Evolutionary conservation across 2,797 vertebrate genomes (phyloP).

Genomic region (Rhynchotus rufescens): DNA sequence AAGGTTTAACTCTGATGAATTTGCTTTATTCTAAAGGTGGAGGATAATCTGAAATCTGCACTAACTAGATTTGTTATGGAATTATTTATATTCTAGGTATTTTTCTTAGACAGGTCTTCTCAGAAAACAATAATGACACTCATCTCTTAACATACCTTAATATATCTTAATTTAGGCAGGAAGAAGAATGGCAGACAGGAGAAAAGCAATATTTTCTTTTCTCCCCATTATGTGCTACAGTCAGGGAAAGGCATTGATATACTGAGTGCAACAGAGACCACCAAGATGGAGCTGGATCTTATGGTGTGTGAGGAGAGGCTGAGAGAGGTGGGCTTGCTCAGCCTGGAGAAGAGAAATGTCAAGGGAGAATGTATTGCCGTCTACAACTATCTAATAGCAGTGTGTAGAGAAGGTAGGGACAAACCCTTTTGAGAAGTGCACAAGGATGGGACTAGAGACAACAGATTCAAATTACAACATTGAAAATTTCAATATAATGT

Average conservation of each 20-base stretch:
- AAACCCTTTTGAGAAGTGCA: neutral
- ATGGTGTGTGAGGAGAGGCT: rapidly evolving
- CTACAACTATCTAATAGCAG: neutral
- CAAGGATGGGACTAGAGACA: neutral
- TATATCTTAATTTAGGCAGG: neutral
- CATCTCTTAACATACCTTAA: neutral
- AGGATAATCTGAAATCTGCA: neutral
- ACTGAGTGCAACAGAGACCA: neutral
- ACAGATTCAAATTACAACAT: neutral
- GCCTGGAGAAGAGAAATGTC: neutral
- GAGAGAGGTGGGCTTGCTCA: neutral
- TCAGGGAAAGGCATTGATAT: neutral
- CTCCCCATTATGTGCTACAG: neutral
- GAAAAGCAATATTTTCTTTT: neutral
- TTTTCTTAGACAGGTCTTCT: neutral
- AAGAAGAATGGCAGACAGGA: neutral
- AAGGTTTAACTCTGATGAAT: neutral
- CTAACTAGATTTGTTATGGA: neutral
- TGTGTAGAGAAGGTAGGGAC: neutral
- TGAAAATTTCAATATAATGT: neutral
- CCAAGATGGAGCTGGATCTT: neutral
- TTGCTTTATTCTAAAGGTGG: neutral
- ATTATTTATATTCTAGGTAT: neutral
- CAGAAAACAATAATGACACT: neutral
- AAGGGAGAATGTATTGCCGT: neutral